Percentiles rank a stretch among this genome's conserved stretches.
phyloP scores from a whole-genome alignment of 2,797 vertebrate genomes.

The Sebastes iracundus region DNA sequence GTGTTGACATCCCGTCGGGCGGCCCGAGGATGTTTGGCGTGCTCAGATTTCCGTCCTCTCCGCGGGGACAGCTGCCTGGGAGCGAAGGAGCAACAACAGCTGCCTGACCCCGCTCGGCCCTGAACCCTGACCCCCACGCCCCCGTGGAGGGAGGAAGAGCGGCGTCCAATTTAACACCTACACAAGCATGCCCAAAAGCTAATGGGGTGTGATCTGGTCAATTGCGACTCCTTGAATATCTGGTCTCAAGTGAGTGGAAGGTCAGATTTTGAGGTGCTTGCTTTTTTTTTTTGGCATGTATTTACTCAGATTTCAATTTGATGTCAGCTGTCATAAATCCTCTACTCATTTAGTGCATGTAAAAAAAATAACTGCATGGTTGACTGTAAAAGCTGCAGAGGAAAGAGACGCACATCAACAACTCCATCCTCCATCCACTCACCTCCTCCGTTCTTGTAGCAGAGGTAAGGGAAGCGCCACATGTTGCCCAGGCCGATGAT shows the following conservation, averaged over 20 bases:
- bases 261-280: neutral
- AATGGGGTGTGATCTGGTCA: neutral
- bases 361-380: neutral
- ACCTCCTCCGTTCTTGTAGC: conserved; percentile 98
- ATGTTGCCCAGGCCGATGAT: conserved; percentile 95
- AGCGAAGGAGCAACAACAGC: conserved; percentile 79
- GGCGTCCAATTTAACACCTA: conserved; percentile 59
- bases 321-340: neutral
- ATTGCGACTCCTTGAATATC: neutral
- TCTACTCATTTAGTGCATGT: neutral
- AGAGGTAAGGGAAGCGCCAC: conserved; percentile 96
- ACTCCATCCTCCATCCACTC: conserved; percentile 50
- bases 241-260: neutral
- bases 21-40: conserved; percentile 39
- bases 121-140: conserved; percentile 57
- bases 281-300: neutral
- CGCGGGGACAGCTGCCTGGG: conserved; percentile 69
- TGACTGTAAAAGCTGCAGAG: neutral
- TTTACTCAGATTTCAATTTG: neutral
- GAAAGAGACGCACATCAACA: neutral
- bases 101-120: conserved; percentile 66
- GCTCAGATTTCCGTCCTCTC: conserved; percentile 66
- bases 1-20: conserved; percentile 11
- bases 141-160: conserved; percentile 50
- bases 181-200: conserved; percentile 45